phyloP scores from a whole-genome alignment of 2,888 invertebrate species.

The Tetranychus truncatus region DNA sequence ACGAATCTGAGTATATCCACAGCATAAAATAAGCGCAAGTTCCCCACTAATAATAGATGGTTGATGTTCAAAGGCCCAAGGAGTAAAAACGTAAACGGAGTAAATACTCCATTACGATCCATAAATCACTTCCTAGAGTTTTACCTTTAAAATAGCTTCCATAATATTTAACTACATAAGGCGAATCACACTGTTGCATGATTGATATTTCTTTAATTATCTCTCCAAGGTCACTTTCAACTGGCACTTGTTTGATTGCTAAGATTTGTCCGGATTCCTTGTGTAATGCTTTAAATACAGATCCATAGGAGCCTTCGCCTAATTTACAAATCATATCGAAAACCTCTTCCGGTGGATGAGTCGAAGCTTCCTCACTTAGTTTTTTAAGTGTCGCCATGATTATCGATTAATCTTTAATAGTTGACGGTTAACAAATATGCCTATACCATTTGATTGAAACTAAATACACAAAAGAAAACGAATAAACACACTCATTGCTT shows the following conservation, averaged over 20 bases:
- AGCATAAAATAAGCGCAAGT: constrained; percentile 1
- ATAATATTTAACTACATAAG: constrained; percentile 97
- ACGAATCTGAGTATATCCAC: constrained; percentile 6
- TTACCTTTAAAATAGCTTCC: constrained; percentile 75
- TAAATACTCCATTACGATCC: constrained; percentile 99
- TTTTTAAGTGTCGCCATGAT: constrained; percentile 46
- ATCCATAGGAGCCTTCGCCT: constrained; percentile 52
- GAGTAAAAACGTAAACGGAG: constrained; percentile 22
- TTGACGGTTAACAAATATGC: too few relatives aligned
- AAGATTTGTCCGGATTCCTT: constrained; percentile 88
- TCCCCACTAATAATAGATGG: constrained; percentile 12
- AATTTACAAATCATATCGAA: constrained; percentile 98
- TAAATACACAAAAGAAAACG: too few relatives aligned
- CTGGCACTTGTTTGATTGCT: constrained; percentile 97
- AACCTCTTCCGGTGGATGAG: constrained; percentile 93
- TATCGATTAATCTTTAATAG: too few relatives aligned
- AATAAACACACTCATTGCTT: too few relatives aligned
- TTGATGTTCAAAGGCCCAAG: constrained; percentile 17
- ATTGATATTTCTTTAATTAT: constrained; percentile 99
- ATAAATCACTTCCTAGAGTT: constrained; percentile 55
- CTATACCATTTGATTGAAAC: too few relatives aligned
- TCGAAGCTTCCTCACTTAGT: constrained; percentile 86
- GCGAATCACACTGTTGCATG: constrained; percentile 99
- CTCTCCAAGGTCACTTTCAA: constrained; percentile 81
- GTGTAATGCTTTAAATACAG: constrained; percentile 93